Base-by-base conservation (phyloP, 2,113 vertebrate genomes). In the Hyaena hyaena region DNA sequence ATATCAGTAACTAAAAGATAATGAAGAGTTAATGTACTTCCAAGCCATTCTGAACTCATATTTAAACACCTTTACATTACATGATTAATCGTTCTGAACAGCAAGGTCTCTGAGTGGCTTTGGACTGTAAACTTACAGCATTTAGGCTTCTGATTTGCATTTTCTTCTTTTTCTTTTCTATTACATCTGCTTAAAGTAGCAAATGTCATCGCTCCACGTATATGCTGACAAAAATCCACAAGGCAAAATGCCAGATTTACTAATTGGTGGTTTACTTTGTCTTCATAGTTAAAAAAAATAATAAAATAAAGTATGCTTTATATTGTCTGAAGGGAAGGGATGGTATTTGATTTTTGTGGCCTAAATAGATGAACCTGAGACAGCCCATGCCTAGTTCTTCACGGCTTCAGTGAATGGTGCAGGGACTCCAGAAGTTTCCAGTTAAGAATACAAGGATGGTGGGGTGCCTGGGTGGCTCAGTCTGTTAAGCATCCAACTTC, bases 211-310 rank as follows among this genome's bases (percentile, higher is more conserved):
- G 61, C 14, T 95, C 35, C 45, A n/a, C 28, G 73, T n/a, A 28
- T 26, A 73, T 71, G n/a, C 77, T 74, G 94, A 79, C 7, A 85
- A 82, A 91, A 85, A 50, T 63, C 35, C 86, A 10, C n/a, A 79
- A 91, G 77, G 83, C 28, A n/a, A 80, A 79, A 15, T 63, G 5
- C 43, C 80, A 53, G 58, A 26, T 23, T 45, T 88, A 33, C 28
- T 90, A 55, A 53, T 50, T 95, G 71, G n/a, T 73, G 77, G 87
- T 45, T 94, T 31, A 93, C 15, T 95, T 92, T 35, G 35, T 79
- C 21, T 87, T 28, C 68, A 2, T 45, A 81, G 50, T 73, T 84
- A 15, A 79, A 82, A 35, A 76, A 10, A 24, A 24, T 19, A 14
- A 45, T 33, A 24, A 35, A 35, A 24, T 15, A 15, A 48, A 39